Conservation (phyloP, 2,113 vertebrate species). For the Hydrolagus affinis region DNA sequence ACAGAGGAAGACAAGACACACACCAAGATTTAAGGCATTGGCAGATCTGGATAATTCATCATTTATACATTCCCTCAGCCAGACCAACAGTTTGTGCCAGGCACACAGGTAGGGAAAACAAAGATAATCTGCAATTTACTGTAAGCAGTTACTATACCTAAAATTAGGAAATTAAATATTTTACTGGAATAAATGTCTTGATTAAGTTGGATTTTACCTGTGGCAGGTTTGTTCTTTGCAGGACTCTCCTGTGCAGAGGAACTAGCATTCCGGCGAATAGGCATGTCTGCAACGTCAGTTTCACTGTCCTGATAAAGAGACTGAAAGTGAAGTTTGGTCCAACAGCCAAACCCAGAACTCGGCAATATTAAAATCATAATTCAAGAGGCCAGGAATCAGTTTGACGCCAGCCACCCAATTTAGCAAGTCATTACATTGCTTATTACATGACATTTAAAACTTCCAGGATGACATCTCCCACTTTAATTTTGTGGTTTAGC, state of each 20-base stretch:
- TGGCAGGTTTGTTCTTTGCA: slow-evolving; percentile 66
- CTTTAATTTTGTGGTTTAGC: too few relatives aligned
- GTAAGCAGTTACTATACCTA: too few relatives aligned
- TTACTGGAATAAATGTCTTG: too few relatives aligned
- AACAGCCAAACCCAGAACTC: background rate
- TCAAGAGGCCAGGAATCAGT: background rate
- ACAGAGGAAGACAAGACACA: too few relatives aligned
- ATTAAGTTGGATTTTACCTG: slow-evolving; percentile 51
- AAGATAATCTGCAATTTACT: too few relatives aligned
- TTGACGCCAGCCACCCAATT: background rate
- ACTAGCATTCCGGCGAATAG: slow-evolving; percentile 79
- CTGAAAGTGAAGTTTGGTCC: background rate
- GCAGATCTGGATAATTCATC: too few relatives aligned
- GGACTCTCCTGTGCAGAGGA: slow-evolving; percentile 74
- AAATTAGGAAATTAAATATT: too few relatives aligned
- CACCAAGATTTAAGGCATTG: too few relatives aligned
- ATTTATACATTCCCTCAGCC: too few relatives aligned
- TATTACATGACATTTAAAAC: background rate
- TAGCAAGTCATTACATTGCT: background rate
- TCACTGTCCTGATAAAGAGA: slow-evolving; percentile 2
- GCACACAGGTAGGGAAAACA: too few relatives aligned
- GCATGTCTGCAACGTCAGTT: slow-evolving; percentile 58
- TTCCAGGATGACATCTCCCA: background rate
- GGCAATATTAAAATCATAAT: background rate
- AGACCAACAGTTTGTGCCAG: too few relatives aligned